A percentile compares a stretch with the other conserved stretches of the same genome.
Evolutionary conservation across 2,888 invertebrate genomes (phyloP).

Genomic region (Bombylius major): DNA sequence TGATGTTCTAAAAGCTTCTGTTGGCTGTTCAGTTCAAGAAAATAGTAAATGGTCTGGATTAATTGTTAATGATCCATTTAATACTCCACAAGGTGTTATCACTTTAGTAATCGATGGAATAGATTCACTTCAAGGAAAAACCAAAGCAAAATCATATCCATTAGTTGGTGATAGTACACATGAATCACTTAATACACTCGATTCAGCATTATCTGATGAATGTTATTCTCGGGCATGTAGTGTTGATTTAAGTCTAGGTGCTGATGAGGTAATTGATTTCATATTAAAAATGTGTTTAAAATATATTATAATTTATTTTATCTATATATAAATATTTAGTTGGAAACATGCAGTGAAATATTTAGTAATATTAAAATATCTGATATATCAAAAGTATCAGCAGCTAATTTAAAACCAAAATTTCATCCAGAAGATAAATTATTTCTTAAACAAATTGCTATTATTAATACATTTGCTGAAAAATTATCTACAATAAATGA

Average conservation of each 20-base stretch:
- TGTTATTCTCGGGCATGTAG: conserved; percentile 48
- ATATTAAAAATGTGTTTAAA: background rate
- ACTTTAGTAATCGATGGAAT: conserved; percentile 59
- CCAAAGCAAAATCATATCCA: conserved; percentile 24
- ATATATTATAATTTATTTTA: background rate
- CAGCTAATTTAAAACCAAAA: conserved; percentile 22
- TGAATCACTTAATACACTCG: conserved; percentile 41
- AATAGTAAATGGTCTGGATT: conserved; percentile 58
- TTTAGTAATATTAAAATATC: conserved; percentile 24
- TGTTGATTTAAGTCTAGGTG: conserved; percentile 48
- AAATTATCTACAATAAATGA: conserved; percentile 18
- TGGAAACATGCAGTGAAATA: conserved; percentile 17
- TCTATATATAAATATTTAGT: conserved; percentile 1
- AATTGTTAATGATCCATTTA: conserved; percentile 54
- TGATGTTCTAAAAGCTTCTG: conserved; percentile 56
- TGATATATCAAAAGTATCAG: conserved; percentile 15
- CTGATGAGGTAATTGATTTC: conserved; percentile 43
- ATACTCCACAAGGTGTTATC: conserved; percentile 57
- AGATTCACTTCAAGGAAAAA: conserved; percentile 28
- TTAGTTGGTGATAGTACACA: conserved; percentile 22
- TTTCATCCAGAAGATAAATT: conserved; percentile 29
- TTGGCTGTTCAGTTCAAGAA: conserved; percentile 62
- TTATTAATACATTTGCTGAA: conserved; percentile 21
- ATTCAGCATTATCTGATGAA: conserved; percentile 43
- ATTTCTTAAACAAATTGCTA: conserved; percentile 26